phyloP scores from a whole-genome alignment of 2,797 vertebrate species.

The Eospalax fontanierii region DNA sequence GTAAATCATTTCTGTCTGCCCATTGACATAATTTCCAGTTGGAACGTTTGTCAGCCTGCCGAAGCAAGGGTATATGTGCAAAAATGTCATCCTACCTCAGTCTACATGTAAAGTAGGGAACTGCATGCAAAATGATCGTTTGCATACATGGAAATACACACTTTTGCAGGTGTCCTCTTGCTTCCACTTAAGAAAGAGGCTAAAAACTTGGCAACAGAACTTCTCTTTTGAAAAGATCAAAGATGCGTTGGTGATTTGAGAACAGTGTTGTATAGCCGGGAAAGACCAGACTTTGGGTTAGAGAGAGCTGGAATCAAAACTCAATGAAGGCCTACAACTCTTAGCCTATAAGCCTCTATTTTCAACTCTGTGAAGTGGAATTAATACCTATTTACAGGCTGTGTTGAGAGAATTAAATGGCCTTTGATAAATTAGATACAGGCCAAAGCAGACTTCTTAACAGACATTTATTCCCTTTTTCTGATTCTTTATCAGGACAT shows the following conservation, averaged over 20 bases:
- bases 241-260: slow-evolving; percentile 19
- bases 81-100: neutral
- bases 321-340: slow-evolving; percentile 29
- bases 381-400: slow-evolving; percentile 52
- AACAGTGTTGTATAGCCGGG: neutral
- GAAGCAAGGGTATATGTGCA: slow-evolving; percentile 51
- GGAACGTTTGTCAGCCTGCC: slow-evolving; percentile 31
- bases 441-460: slow-evolving; percentile 43
- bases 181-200: slow-evolving; percentile 42
- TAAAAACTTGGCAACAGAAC: slow-evolving; percentile 27
- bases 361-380: slow-evolving; percentile 61
- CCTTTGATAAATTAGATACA: slow-evolving; percentile 53
- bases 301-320: slow-evolving; percentile 43
- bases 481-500: slow-evolving; percentile 18
- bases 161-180: slow-evolving; percentile 62
- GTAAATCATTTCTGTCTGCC: slow-evolving; percentile 31
- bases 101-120: slow-evolving; percentile 66
- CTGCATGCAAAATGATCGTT: slow-evolving; percentile 67
- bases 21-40: slow-evolving; percentile 34
- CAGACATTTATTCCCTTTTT: slow-evolving; percentile 41
- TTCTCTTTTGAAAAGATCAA: slow-evolving; percentile 46
- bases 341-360: slow-evolving; percentile 50
- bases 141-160: slow-evolving; percentile 71
- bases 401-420: slow-evolving; percentile 59
- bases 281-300: neutral